Evolutionary conservation across 1,140 invertebrate genomes (phyloP).

Genomic region (Prorops nasuta): DNA sequence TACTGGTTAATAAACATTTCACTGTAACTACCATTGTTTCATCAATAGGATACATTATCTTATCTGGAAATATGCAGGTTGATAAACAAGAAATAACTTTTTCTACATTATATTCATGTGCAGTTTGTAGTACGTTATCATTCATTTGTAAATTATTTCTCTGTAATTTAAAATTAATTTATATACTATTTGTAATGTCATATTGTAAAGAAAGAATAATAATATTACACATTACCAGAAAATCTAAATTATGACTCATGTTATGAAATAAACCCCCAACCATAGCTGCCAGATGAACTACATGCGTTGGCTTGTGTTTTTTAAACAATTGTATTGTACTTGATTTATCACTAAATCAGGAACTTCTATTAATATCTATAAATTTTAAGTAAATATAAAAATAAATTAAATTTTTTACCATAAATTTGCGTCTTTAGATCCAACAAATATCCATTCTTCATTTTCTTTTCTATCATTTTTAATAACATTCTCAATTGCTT

Average conservation of each 20-base stretch:
- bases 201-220: slow-evolving; percentile 29
- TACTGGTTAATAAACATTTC: neutral
- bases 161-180: slow-evolving; percentile 54
- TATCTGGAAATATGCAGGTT: slow-evolving; percentile 99
- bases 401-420: slow-evolving; percentile 58
- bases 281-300: slow-evolving; percentile 97
- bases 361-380: neutral
- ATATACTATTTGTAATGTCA: slow-evolving; percentile 10
- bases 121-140: slow-evolving; percentile 88
- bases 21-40: slow-evolving; percentile 85
- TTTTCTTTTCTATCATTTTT: slow-evolving; percentile 55
- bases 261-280: slow-evolving; percentile 97
- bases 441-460: slow-evolving; percentile 90
- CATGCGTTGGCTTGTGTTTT: slow-evolving; percentile 88
- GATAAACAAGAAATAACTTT: slow-evolving; percentile 98
- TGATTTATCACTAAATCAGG: slow-evolving; percentile 66
- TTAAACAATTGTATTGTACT: slow-evolving; percentile 79
- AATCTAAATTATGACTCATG: slow-evolving; percentile 94
- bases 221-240: slow-evolving; percentile 87
- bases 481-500: slow-evolving; percentile 76
- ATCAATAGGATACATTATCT: slow-evolving; percentile 96
- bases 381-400: slow-evolving; percentile 1
- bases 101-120: slow-evolving; percentile 74
- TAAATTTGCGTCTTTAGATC: slow-evolving; percentile 92
- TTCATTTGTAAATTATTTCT: slow-evolving; percentile 91